Evolutionary conservation across 2,888 invertebrate genomes (phyloP), one percentile per base, ranked within the genome.

Genomic region (Drosophila nr. perissopoda): DNA sequence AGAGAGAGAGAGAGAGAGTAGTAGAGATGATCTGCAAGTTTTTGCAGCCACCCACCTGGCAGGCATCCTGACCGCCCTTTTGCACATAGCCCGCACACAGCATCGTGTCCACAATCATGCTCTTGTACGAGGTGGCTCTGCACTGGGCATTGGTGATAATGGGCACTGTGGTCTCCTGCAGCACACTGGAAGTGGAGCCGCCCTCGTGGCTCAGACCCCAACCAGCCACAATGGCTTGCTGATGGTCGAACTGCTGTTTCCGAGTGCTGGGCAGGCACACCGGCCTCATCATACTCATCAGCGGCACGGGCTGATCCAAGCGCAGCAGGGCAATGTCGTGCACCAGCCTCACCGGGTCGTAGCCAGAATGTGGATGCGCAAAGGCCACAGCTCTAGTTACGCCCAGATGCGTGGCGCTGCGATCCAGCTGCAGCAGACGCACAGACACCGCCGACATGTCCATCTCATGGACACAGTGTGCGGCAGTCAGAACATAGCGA

Each of bases 401-500:
- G 51, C 92, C 93, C 76, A 56, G 51, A 1, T 70, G 65, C 7
- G 77, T 52, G 0, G 86, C 70, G 57, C 85, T 88, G 27, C 91
- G 91, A 74, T 92, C 90, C 51, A 88, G 74, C 68, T 93, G 92
- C 56, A 92, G 68, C 13, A 93, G 72, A 27, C 91, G 89, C 53
- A 92, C 83, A 0, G 87, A 75, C 3, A 92, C 83, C 0, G 21
- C n/a, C 16, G 76, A 66, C 75, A 83, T 78, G 29, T 90, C 82
- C 84, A 90, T 88, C 2, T 83, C 88, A 25, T 91, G 76, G 10
- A 92, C 89, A 68, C 93, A 93, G 78, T 93, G 93, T 25, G 92
- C 93, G 2, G 93, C 93, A 1, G 93, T 93, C 29, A 92, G 64
- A 18, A 92, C 83, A 66, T 92, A 92, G 21, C 91, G 92, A 88